phyloP scores from a whole-genome alignment of 2,888 invertebrate genomes.

The Sialis lutaria region DNA sequence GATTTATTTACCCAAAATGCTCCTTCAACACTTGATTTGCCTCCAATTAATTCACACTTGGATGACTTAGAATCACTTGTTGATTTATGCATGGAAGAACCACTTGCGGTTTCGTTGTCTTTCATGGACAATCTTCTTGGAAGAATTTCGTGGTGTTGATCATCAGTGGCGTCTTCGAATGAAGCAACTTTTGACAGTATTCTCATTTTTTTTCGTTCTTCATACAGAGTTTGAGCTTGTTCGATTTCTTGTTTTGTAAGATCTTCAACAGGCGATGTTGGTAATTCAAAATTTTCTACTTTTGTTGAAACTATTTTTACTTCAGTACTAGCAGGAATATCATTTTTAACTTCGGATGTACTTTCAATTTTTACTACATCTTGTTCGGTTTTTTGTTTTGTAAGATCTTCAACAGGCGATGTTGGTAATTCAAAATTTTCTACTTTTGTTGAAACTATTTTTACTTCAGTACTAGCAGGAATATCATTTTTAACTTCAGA shows the following conservation, averaged over 20 bases:
- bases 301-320: no score
- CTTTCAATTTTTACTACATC: no score
- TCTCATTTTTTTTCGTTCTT: slow-evolving; percentile 2
- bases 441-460: no score
- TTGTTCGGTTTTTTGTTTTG: background rate
- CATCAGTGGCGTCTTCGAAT: slow-evolving; percentile 23
- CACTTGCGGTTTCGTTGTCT: background rate
- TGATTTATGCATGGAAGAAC: background rate
- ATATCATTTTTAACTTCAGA: no score
- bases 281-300: no score
- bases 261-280: background rate
- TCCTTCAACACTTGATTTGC: background rate
- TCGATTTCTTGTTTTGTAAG: background rate
- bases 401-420: background rate
- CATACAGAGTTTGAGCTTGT: slow-evolving; percentile 1
- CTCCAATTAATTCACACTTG: background rate
- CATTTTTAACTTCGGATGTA: no score
- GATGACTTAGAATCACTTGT: background rate
- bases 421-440: no score
- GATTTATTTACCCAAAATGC: slow-evolving; percentile 4
- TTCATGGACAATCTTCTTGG: slow-evolving; percentile 4
- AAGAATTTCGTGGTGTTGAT: slow-evolving; percentile 19
- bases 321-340: no score
- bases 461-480: no score
- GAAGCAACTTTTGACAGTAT: slow-evolving; percentile 19